Base-by-base conservation (phyloP, 2,113 vertebrate species). In the Anser brachyrhynchus region DNA sequence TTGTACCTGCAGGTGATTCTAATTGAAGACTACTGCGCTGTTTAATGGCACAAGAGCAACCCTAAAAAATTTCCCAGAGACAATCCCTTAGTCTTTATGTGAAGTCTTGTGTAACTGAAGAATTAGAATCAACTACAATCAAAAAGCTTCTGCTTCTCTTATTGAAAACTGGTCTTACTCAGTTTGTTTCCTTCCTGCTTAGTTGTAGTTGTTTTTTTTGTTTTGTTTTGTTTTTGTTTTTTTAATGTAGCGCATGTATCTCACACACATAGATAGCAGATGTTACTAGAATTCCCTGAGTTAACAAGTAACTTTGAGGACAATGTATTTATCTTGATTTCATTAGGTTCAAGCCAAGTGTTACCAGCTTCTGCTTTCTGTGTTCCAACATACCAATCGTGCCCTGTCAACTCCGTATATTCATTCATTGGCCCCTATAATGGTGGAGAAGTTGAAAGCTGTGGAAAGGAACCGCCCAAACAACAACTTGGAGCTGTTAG, bases 351-450 rank as follows among this genome's bases (percentile, higher is more conserved):
- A 99, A 97, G 98, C 99, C 43, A 99, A 99, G 62, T 99, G 99
- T 97, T 99, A 99, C 97, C 99, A 99, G 98, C 98, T 99, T 95
- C 98, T 99, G 69, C 96, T 99, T 77, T 99, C 99, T 10, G 98
- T 99, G 90, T 99, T 99, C 94, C 99, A 99, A 94, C 99, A 99
- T 96, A 98, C 98, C 62, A 99, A 98, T 92, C 98, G 99, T 25
- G 98, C 99, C 41, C 98, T 99, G 57, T 99, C 99, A 59, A 99
- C 98, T 17, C 99, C 99, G 3, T 99, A 99, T 93, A 99, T 99
- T 96, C 99, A 99, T 92, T 98, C 99, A 12, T 89, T 99, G 97
- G 99, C 99, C 22, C 99, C 99, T 4, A 97, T 98, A 75, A 97
- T 99, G 96, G 99, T 99, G 91, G 99, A 99, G 97, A 99, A 99